Base-by-base conservation (phyloP, 2,113 vertebrate genomes). In the Agelaius tricolor region DNA sequence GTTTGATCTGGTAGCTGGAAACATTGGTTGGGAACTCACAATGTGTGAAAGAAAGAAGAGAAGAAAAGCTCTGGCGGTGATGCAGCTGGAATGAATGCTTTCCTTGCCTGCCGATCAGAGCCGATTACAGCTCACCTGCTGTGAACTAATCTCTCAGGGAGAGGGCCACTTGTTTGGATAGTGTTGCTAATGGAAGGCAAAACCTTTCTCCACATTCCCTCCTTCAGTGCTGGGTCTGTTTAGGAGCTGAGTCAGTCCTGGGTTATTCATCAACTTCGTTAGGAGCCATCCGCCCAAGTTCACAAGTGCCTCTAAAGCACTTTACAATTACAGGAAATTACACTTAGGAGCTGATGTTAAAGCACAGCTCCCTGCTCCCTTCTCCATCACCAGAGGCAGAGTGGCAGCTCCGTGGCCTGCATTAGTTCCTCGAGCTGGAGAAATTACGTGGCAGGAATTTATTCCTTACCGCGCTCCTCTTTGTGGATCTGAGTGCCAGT, bases 91-190 rank as follows among this genome's bases (percentile, higher is more conserved):
- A 82, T 96, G 90, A 97, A 94, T 87, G 87, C 87, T 47, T 72
- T n/a, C 82, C 93, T 84, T 63, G 87, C 88, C 92, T 92, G 91
- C 92, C 9, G 46, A 49, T 71, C 87, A 77, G 87, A 87, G 89
- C 87, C 94, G 93, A 95, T 97, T 96, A 94, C 9, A 79, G 92
- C 35, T 96, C 94, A 96, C 96, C 96, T 95, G 87, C 94, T 97
- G 92, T 75, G 93, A 94, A 82, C 87, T 92, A 96, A 97, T 97
- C 90, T 95, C 62, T 68, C 6, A 5, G 93, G 91, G 94, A 97
- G 84, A 92, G 87, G 93, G 96, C 96, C 94, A 92, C 65, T 93
- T 96, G 95, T 96, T 97, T 96, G 95, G 93, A 96, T 90, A 95
- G 81, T 93, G 93, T 80, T 91, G 94, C 88, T 97, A 92, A 96